Percentiles rank a stretch among this genome's conserved stretches.
Evolutionary conservation across 2,113 vertebrate genomes (phyloP).

Genomic region (Castor canadensis): DNA sequence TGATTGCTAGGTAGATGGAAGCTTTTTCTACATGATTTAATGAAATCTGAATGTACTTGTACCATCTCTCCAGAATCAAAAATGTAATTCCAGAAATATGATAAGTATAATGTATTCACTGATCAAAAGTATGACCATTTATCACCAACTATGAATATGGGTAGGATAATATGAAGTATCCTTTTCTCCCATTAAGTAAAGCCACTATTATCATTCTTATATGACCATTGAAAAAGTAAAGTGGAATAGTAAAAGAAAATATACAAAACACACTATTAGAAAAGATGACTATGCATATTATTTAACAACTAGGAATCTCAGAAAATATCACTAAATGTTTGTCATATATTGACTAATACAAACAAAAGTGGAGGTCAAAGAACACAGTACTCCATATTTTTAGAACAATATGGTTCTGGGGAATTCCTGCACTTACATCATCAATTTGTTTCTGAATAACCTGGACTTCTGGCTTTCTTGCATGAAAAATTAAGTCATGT

Average conservation of each 20-base stretch:
- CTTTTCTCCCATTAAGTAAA: constrained; percentile 23
- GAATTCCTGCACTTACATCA: not conserved
- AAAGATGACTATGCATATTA: not conserved
- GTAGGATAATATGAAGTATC: not conserved
- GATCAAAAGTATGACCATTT: not conserved
- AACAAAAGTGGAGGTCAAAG: not conserved
- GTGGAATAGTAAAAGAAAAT: not conserved
- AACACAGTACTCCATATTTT: not conserved
- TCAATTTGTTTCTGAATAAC: not conserved
- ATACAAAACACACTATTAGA: not conserved
- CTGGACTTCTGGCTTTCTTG: not conserved
- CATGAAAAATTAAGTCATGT: not conserved
- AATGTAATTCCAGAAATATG: constrained; percentile 24
- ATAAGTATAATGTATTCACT: not conserved
- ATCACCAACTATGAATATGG: not conserved
- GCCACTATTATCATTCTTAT: not conserved
- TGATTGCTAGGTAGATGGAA: not conserved
- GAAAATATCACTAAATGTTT: constrained; percentile 4
- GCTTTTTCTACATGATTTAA: not conserved
- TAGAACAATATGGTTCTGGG: not conserved
- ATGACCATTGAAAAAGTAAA: constrained; percentile 6
- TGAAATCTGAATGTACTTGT: not conserved
- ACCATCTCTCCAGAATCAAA: not conserved
- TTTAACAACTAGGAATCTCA: not conserved
- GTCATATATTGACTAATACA: not conserved